Evolutionary conservation across 2,113 vertebrate species (phyloP), one percentile per base, ranked within the genome.

Genomic region (Cyprinodon tularosa): DNA sequence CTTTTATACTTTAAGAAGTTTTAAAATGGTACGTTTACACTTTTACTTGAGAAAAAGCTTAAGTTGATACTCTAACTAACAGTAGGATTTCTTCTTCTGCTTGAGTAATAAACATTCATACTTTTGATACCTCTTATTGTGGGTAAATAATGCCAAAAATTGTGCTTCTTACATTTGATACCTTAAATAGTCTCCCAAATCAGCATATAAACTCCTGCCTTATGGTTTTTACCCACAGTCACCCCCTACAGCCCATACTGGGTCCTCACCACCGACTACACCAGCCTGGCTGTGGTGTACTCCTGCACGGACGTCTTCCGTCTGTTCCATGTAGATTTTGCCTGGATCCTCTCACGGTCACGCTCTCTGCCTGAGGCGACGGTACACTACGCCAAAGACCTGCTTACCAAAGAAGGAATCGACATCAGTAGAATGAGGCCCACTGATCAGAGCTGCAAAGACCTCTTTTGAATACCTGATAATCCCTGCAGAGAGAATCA

Each of bases 211-310:
- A n/a, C 17, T 36, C 10, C 48, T 17, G 20, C 5, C 17, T 4
- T 64, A 8, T 72, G 53, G n/a, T 44, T 22, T 68, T 42, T 50
- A n/a, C 36, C 44, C 29, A 22, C n/a, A 79, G 70, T 73, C 44
- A 53, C 59, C 37, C 77, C 77, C 22, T 73, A 79, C 48, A 0
- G 64, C 59, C 65, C 70, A 8, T 68, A 79, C 70, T 79, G 77
- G 77, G 70, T 79, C 11, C 64, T 79, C 45, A 62, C 64, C 64
- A 78, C 77, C 4, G 59, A 78, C 65, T 78, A 78, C 77, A 62
- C 70, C 77, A 63, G 22, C 65, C 13, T 73, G 15, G 39, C 71
- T 4, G 60, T 73, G 2, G 77, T 79, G 15, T 79, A 68, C 71
- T 79, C 77, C 22, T 68, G 77, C 71, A 79, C 65, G 3, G 6